Conservation (phyloP, 1,140 invertebrate species). For the Ceratosolen solmsi region DNA sequence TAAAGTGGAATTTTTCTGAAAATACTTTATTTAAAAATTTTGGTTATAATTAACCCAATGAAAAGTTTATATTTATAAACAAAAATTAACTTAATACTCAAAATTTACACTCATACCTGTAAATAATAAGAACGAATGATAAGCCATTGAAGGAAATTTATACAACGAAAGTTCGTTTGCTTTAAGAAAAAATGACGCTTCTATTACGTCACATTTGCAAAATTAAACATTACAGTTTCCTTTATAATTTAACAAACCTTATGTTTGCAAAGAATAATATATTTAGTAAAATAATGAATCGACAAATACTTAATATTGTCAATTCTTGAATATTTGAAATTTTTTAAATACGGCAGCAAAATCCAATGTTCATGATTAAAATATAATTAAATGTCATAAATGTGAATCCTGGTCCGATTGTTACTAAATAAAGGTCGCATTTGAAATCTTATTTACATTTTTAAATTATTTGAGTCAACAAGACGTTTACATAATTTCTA, state of each 20-base stretch:
- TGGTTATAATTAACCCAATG: too few species aligned
- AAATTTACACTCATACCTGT: too few species aligned
- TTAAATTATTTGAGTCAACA: background rate
- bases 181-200: background rate
- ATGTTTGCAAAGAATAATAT: background rate
- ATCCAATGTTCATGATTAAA: background rate
- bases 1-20: background rate
- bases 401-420: background rate
- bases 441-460: constrained; percentile 11
- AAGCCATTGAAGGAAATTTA: constrained; percentile 9
- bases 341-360: background rate
- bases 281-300: background rate
- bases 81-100: too few species aligned
- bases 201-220: background rate
- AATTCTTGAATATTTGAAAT: background rate
- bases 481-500: background rate
- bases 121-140: background rate
- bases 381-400: background rate
- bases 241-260: background rate
- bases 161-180: background rate
- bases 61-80: too few species aligned
- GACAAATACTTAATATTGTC: background rate
- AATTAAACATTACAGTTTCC: background rate
- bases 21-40: background rate
- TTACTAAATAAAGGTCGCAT: background rate